Evolutionary conservation across 1,140 invertebrate species (phyloP).

Genomic region (Caenorhabditis briggsae): DNA sequence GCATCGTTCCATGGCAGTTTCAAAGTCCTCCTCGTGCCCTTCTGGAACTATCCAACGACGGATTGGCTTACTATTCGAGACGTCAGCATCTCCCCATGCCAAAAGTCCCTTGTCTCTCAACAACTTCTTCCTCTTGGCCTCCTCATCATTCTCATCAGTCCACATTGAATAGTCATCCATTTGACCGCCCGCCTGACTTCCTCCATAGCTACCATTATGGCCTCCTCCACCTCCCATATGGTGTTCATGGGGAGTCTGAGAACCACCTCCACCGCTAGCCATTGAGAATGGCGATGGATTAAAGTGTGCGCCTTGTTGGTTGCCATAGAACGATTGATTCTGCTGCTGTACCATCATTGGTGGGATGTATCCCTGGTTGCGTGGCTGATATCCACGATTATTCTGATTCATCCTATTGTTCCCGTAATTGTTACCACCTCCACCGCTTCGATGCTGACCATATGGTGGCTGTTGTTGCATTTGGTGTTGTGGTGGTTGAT

Average conservation of each 20-base stretch:
- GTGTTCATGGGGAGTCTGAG: conserved; percentile 10
- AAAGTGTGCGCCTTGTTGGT: background rate
- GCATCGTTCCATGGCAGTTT: conserved; percentile 39
- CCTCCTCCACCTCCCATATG: background rate
- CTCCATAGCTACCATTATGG: conserved; percentile 32
- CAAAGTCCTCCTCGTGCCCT: conserved; percentile 38
- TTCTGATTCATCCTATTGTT: conserved; percentile 29
- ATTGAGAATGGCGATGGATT: conserved; percentile 31
- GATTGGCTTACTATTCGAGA: conserved; percentile 33
- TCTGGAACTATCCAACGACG: conserved; percentile 39
- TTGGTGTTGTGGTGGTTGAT: background rate
- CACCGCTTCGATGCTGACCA: conserved; percentile 10
- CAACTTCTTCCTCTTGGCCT: conserved; percentile 24
- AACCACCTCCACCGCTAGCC: background rate
- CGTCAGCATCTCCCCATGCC: conserved; percentile 7
- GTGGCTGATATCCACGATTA: conserved; percentile 19
- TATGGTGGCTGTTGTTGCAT: conserved; percentile 42
- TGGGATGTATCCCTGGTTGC: background rate
- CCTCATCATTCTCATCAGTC: conserved; percentile 42
- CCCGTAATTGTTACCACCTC: conserved; percentile 6
- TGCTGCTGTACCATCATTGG: conserved; percentile 15
- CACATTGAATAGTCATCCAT: conserved; percentile 50
- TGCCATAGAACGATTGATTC: background rate
- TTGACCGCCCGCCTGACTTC: background rate
- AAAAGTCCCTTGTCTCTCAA: conserved; percentile 32